Evolutionary conservation across 30 jellyfish, hydroid and myxozoan species (phyloP).

Genomic region (Aurelia aurita complex sp. Pacific): DNA sequence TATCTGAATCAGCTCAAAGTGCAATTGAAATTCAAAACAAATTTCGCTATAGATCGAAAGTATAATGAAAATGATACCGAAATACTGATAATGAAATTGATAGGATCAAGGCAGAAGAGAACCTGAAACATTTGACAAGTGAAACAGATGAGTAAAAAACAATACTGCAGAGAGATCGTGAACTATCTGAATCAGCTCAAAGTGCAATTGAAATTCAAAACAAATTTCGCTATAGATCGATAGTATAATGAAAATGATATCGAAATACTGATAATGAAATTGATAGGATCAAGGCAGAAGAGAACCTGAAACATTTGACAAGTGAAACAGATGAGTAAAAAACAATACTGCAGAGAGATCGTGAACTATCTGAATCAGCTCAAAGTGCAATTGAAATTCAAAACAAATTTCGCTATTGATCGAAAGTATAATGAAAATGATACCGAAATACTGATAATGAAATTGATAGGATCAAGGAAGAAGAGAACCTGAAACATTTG

Average conservation of each 20-base stretch:
- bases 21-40: conserved; percentile 62
- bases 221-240: too few species aligned
- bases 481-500: conserved; percentile 74
- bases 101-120: conserved; percentile 84
- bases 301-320: conserved; percentile 80
- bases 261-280: conserved; percentile 27
- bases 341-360: conserved; percentile 67
- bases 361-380: conserved; percentile 62
- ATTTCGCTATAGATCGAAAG: too few species aligned
- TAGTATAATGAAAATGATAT: too few species aligned
- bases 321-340: conserved; percentile 82
- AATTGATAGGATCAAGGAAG: conserved; percentile 88
- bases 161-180: conserved; percentile 72
- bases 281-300: conserved; percentile 89
- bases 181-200: conserved; percentile 61
- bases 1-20: conserved; percentile 64
- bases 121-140: conserved; percentile 78
- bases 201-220: conserved; percentile 69
- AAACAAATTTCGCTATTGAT: background rate
- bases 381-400: conserved; percentile 67
- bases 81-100: conserved; percentile 55
- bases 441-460: conserved; percentile 8
- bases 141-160: conserved; percentile 85
- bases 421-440: too few species aligned
- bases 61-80: too few species aligned